A percentile compares a stretch with the other conserved stretches of the same genome.
Evolutionary conservation across 2,888 invertebrate species (phyloP).

Genomic region (Drosophila pegasa): DNA sequence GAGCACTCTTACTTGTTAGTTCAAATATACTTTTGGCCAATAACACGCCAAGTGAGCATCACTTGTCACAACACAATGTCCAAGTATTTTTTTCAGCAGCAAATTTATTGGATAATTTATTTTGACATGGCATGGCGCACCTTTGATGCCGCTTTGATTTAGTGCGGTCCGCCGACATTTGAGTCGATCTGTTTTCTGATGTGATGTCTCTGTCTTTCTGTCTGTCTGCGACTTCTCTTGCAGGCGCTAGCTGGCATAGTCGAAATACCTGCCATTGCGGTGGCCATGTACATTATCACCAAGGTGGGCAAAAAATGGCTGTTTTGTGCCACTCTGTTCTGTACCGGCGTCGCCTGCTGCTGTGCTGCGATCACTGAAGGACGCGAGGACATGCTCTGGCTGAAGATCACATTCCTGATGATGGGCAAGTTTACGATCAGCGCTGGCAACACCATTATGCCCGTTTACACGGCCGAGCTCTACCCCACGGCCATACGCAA

Average conservation of each 20-base stretch:
- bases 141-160: slow-evolving; percentile 74
- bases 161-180: slow-evolving; percentile 62
- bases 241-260: slow-evolving; percentile 89
- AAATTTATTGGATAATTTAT: slow-evolving; percentile 76
- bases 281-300: slow-evolving; percentile 91
- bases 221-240: slow-evolving; percentile 9
- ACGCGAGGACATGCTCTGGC: slow-evolving; percentile 87
- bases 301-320: slow-evolving; percentile 91
- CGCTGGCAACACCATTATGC: slow-evolving; percentile 91
- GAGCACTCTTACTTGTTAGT: too few species aligned
- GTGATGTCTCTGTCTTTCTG: slow-evolving; percentile 6
- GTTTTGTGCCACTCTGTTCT: slow-evolving; percentile 88
- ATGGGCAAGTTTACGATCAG: slow-evolving; percentile 92
- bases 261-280: slow-evolving; percentile 91
- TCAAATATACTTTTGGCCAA: slow-evolving; percentile 19
- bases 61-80: slow-evolving; percentile 42
- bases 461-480: slow-evolving; percentile 90
- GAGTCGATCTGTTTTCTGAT: slow-evolving; percentile 17
- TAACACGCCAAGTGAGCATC: slow-evolving; percentile 40
- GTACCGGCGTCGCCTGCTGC: slow-evolving; percentile 90
- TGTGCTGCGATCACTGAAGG: slow-evolving; percentile 86
- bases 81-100: slow-evolving; percentile 24
- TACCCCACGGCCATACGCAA: slow-evolving; percentile 90
- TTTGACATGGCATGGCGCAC: slow-evolving; percentile 69
- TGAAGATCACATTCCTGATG: slow-evolving; percentile 91